Percentiles rank a stretch among this genome's conserved stretches.
These are phyloP conservation scores for Anas georgica DNA, from an alignment of 2,797 vertebrate species.

Conservation along the genomic window DNA sequence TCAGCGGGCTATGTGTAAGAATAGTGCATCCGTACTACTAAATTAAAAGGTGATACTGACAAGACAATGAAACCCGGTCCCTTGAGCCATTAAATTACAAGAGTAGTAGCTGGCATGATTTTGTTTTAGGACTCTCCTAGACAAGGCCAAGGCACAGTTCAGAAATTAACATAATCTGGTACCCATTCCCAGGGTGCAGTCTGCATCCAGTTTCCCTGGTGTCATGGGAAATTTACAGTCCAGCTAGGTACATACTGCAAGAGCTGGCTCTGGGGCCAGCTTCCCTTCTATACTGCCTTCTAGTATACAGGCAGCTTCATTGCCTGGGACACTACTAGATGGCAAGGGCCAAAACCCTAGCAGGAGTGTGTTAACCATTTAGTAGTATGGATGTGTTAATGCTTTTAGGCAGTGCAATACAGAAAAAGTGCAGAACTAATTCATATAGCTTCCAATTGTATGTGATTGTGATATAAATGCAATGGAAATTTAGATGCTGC, in stretches of 20 bases:
- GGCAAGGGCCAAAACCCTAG: not conserved
- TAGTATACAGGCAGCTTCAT: not conserved
- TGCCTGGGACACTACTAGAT: not conserved
- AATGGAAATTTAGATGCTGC: not conserved
- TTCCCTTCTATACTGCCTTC: not conserved
- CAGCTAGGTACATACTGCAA: fast-evolving
- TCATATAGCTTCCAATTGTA: not conserved
- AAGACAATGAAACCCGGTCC: not conserved
- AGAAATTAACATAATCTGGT: fast-evolving
- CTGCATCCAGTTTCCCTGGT: not conserved
- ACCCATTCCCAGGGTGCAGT: not conserved
- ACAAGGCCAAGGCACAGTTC: not conserved
- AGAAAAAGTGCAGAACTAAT: not conserved
- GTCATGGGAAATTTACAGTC: not conserved
- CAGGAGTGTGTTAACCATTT: not conserved
- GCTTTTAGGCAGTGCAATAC: not conserved
- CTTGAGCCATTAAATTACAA: not conserved
- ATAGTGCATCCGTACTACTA: not conserved
- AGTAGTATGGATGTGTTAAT: not conserved
- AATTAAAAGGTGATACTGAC: not conserved
- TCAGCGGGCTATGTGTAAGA: not conserved
- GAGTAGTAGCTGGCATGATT: not conserved
- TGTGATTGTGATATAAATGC: not conserved
- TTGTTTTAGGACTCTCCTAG: not conserved
- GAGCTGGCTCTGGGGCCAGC: not conserved